These are phyloP conservation scores for Zalophus californianus DNA, from an alignment of 2,797 vertebrate species.

Conservation along the genomic window DNA sequence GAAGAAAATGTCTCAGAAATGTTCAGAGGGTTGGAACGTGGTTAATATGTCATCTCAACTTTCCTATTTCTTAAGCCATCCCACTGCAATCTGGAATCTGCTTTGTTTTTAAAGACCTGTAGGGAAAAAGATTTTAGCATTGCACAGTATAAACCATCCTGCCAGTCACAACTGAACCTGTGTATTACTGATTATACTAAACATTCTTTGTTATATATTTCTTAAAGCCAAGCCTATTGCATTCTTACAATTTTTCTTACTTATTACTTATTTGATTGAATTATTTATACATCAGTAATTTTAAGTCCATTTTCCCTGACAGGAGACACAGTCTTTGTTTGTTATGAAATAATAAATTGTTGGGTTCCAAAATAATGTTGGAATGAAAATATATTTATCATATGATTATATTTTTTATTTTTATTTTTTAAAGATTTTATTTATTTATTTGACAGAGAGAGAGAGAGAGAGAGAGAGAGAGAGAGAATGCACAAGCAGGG, in stretches of 20 bases:
- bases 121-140: background rate
- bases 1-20: slow-evolving; percentile 39
- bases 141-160: background rate
- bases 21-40: background rate
- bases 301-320: background rate
- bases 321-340: slow-evolving; percentile 8
- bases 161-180: background rate
- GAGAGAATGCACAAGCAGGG: no score
- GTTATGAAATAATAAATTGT: background rate
- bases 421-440: no score
- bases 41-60: background rate
- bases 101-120: background rate
- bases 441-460: no score
- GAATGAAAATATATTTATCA: background rate
- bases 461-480: no score
- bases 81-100: background rate
- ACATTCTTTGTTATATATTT: slow-evolving; percentile 1
- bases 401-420: background rate
- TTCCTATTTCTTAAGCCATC: background rate
- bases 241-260: background rate
- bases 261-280: background rate
- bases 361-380: slow-evolving; percentile 29
- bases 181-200: background rate
- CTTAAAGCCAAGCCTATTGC: background rate
- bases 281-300: slow-evolving; percentile 1